Base-by-base conservation (phyloP, 2,888 invertebrate genomes). In the Drosophila antonietae region DNA sequence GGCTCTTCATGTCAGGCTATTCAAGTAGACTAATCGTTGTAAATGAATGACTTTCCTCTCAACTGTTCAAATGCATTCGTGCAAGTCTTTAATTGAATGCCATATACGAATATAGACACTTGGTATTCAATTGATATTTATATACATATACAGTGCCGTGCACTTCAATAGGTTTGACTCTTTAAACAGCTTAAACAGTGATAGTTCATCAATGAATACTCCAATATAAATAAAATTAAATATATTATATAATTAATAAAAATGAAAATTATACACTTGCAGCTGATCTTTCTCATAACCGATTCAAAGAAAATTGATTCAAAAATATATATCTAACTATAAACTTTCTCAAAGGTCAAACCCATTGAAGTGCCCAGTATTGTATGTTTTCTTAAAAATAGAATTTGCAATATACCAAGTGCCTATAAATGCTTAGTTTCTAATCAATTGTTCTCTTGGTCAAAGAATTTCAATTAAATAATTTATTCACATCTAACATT, bases 401-500 rank as follows among this genome's bases (percentile, higher is more conserved):
- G 35, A 51, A 51, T 33, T 33, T 31, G n/a, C 31, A 49, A 49
- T 49, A 49, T 28, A 49, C n/a, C 2, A 31, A 33, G 12, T 6
- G 49, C 5, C 12, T 31, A 18, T 3, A 33, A 33, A 51, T 51
- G 18, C 7, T 12, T 18, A 18, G 18, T 35, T 51, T 51, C 14
- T 20, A 20, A 35, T 51, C 51, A 51, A 51, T 51, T 51, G 12
- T 33, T 12, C 18, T 18, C 33, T 33, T 7, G 33, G 33, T 33
- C 18, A 51, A 51, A 51, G 51, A 35, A n/a, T 49, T 49, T 49
- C n/a, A 10, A 49, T 49, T 49, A 49, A 49, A 31, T n/a, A 31
- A 49, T 49, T 49, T 49, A 49, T 49, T 33, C 33, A 9, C 9
- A 33, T 9, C 9, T 6, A 28, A 28, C 28, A 28, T 28, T 28